Base-by-base conservation (phyloP, 2,888 invertebrate genomes). In the Timema cristinae region DNA sequence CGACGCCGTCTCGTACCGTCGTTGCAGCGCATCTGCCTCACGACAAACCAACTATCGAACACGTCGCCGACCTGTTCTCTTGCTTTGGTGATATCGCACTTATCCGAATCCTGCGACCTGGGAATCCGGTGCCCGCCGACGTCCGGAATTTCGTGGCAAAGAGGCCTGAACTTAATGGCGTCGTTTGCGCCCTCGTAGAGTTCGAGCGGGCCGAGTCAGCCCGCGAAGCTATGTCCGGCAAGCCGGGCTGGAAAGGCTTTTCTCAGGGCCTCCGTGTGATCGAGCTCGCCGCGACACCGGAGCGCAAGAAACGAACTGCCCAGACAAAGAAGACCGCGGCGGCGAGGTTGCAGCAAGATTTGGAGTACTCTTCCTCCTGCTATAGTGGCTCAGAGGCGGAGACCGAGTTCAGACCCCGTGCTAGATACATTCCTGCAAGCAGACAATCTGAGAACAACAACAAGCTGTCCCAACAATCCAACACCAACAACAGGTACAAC, bases 71-170 rank as follows among this genome's bases (percentile, higher is more conserved):
- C 80, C 83, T 96, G 75, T 97, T 97, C 83, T 89, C 91, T 11
- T 86, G 88, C 70, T 96, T 94, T 80, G 97, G 97, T 5, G 95
- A 95, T 81, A 95, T 97, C 63, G 93, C 94, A 5, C 84, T 95
- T 54, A 92, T 97, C 70, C 87, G 97, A 72, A 92, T 97, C 74
- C 85, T 97, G 66, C 86, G 93, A 70, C 95, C 96, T 0, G 95
- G 96, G 56, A 94, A 94, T 83, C 91, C 91, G 94, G 90, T 95
- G 70, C 96, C 97, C 4, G 91, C 94, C 6, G 96, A 97, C 83
- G 92, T 96, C 47, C 89, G 95, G 72, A 94, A 93, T 81, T 94
- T 95, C 81, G 90, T 95, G 78, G 92, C 92, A 79, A 95, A 95
- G 80, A 93, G 95, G 80, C 95, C 95, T 47, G 94, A 93, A 79